Base-by-base conservation (phyloP, 2,888 invertebrate genomes). In the Luperina nickerlii region DNA sequence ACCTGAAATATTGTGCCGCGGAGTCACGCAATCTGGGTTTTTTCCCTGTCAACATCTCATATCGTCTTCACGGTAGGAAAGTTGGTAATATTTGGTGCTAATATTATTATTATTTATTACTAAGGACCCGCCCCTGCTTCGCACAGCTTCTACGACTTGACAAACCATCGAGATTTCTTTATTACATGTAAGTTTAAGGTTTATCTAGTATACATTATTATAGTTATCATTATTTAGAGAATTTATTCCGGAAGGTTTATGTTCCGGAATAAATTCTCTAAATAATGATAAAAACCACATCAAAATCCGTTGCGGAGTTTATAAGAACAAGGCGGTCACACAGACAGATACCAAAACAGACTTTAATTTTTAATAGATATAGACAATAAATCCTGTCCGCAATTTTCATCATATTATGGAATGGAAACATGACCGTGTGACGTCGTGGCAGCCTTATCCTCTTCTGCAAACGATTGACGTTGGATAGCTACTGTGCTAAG, bases 51-150 rank as follows among this genome's bases (percentile, higher is more conserved):
- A 20, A n/a, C 15, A 54, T 8, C 8, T 18, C 24, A 13, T 32
- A 15, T 57, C 7, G 7, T 24, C 24, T n/a, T 48, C 2, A 62
- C 3, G 20, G n/a, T 38, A 20, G 51, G n/a, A 15, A 62, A 62
- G 6, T 38, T 54, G 1, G 18, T 62, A 76, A 32, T 32, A 45
- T 38, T 76, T 72, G 60, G 75, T 71, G 48, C 48, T 62, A 9
- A 76, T 62, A n/a, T 76, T 20, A 15, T 76, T 18, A 13, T 45
- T 15, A 60, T 60, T 32, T 15, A 32, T 54, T 70, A 38, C 38
- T 18, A 57, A 38, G n/a, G 24, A 70, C 54, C 32, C 32, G 2
- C 2, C 18, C 3, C 24, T 51, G 27, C 20, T 18, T 57, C 6
- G 54, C 54, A 38, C 38, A 38, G 15, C 24, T 38, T 18, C 38